These are phyloP conservation scores for Eupithecia vulgata DNA, from an alignment of 2,888 invertebrate species.

Conservation along the genomic window DNA sequence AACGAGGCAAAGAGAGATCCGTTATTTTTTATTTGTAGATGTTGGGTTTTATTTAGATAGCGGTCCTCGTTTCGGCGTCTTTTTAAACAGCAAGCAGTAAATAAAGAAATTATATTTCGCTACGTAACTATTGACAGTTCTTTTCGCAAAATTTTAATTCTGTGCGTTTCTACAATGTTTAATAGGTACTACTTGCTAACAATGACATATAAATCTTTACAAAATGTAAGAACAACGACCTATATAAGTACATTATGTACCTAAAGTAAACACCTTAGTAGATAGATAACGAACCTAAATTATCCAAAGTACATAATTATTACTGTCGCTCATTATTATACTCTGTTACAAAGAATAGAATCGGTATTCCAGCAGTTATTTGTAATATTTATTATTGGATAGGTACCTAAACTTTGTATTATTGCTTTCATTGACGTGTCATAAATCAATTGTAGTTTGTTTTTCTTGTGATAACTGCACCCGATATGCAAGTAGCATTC, in stretches of 20 bases:
- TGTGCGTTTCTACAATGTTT: too few relatives aligned
- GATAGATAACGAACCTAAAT: not conserved
- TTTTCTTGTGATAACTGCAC: constrained; percentile 44
- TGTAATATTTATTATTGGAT: constrained; percentile 6
- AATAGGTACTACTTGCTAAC: too few relatives aligned
- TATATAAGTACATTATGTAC: not conserved
- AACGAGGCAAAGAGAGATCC: not conserved
- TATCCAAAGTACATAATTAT: not conserved
- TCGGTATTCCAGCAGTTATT: not conserved
- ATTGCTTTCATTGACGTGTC: constrained; percentile 38
- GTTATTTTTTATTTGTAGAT: not conserved
- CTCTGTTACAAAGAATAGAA: not conserved
- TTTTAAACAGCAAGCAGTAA: not conserved
- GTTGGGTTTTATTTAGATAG: not conserved
- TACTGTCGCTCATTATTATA: not conserved
- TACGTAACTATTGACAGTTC: not conserved
- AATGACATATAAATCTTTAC: too few relatives aligned
- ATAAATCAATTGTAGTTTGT: constrained; percentile 49
- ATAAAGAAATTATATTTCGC: not conserved
- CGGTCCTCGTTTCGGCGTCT: not conserved
- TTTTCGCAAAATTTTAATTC: not conserved
- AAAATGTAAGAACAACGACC: too few relatives aligned
- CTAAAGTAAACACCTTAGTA: not conserved
- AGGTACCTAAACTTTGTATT: constrained; percentile 32
- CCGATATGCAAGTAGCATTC: constrained; percentile 23